phyloP scores from a whole-genome alignment of 2,888 invertebrate genomes.

The Sipha maydis region DNA sequence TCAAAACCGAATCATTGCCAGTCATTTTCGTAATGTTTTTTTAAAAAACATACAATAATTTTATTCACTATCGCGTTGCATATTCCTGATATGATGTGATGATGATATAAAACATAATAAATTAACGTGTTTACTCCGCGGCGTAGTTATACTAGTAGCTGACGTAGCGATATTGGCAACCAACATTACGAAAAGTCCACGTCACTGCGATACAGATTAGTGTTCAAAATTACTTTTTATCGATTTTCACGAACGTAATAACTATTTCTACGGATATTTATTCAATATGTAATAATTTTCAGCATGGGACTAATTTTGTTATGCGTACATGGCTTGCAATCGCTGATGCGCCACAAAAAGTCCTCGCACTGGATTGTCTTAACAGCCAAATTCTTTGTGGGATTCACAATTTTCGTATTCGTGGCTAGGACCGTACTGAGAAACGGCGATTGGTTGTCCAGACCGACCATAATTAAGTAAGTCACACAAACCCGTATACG shows the following conservation, averaged over 20 bases:
- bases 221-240: too few species aligned
- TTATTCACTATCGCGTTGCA: too few species aligned
- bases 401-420: conserved; percentile 73
- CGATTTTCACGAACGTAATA: too few species aligned
- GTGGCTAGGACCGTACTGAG: conserved; percentile 76
- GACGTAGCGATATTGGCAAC: too few species aligned
- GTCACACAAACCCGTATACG: conserved; percentile 50
- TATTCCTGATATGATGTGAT: too few species aligned
- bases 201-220: too few species aligned
- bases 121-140: too few species aligned
- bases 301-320: conserved; percentile 84
- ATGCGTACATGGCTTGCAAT: conserved; percentile 79
- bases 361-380: conserved; percentile 66
- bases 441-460: conserved; percentile 81
- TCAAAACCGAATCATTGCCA: neutral
- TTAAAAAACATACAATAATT: too few species aligned
- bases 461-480: conserved; percentile 81
- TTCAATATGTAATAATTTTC: conserved; percentile 63
- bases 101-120: too few species aligned
- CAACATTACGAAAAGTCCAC: too few species aligned
- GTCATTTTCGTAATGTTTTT: neutral
- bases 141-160: too few species aligned
- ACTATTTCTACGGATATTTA: too few species aligned
- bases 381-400: conserved; percentile 71
- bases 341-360: conserved; percentile 72